Evolutionary conservation across 2,797 vertebrate species (phyloP).

Genomic region (Macroramphosus scolopax): DNA sequence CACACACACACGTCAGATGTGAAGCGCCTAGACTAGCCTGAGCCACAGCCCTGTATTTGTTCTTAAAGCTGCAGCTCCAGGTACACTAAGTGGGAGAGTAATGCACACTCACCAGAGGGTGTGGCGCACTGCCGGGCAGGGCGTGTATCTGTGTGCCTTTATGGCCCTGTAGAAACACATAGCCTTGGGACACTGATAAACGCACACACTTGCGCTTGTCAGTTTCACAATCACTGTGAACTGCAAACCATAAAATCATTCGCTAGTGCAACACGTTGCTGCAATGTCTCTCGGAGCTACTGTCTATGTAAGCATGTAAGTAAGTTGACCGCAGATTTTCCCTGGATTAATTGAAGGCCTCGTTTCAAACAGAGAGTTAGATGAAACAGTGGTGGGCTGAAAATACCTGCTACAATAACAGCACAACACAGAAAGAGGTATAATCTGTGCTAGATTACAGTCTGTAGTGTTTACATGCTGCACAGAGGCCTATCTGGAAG

Average conservation of each 20-base stretch:
- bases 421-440: no score
- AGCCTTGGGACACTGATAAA: constrained; percentile 45
- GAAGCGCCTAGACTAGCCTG: constrained; percentile 44
- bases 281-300: constrained; percentile 11
- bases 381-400: no score
- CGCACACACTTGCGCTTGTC: neutral
- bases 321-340: no score
- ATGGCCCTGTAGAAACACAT: constrained; percentile 42
- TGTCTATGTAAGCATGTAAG: constrained; percentile 3
- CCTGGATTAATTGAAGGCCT: no score
- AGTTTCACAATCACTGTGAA: constrained; percentile 40
- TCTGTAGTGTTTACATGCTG: no score
- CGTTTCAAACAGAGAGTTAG: no score
- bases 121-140: constrained; percentile 18
- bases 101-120: constrained; percentile 44
- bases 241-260: constrained; percentile 25
- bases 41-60: constrained; percentile 53
- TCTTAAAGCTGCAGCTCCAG: constrained; percentile 35
- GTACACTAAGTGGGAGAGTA: constrained; percentile 14
- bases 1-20: constrained; percentile 3
- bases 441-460: no score
- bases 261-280: no score
- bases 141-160: constrained; percentile 32
- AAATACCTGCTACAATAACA: no score
- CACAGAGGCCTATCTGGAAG: no score